Conservation (phyloP, 1,140 invertebrate species). For the Tetraneura akinire region DNA sequence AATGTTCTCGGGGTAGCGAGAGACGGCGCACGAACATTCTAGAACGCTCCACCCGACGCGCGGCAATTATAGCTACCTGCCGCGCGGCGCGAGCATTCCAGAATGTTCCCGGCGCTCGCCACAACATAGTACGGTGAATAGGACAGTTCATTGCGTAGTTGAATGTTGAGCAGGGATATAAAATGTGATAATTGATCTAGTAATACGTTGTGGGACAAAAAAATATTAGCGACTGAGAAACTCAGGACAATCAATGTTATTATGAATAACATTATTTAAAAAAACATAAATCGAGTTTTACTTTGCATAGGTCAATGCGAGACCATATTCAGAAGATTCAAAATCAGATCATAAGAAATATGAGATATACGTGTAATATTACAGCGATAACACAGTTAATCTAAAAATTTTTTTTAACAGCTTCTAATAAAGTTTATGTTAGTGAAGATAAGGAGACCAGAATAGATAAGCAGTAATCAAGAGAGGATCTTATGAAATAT, state of each 20-base stretch:
- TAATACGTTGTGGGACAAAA: not conserved
- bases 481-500: not conserved
- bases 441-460: not conserved
- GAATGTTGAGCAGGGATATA: no score
- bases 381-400: not conserved
- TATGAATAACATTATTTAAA: not conserved
- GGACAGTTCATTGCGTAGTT: not conserved
- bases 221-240: not conserved
- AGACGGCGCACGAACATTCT: no score
- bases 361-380: not conserved
- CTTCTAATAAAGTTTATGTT: not conserved
- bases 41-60: no score
- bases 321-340: not conserved
- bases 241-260: not conserved
- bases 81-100: no score
- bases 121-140: not conserved
- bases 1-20: no score
- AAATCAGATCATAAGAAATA: not conserved
- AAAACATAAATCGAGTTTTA: not conserved
- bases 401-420: not conserved
- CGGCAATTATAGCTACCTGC: no score
- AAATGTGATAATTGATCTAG: no score
- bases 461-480: not conserved
- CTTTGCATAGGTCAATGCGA: not conserved
- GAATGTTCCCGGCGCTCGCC: no score